Conservation (phyloP, 2,888 invertebrate genomes). For the Xylocampa areola region DNA sequence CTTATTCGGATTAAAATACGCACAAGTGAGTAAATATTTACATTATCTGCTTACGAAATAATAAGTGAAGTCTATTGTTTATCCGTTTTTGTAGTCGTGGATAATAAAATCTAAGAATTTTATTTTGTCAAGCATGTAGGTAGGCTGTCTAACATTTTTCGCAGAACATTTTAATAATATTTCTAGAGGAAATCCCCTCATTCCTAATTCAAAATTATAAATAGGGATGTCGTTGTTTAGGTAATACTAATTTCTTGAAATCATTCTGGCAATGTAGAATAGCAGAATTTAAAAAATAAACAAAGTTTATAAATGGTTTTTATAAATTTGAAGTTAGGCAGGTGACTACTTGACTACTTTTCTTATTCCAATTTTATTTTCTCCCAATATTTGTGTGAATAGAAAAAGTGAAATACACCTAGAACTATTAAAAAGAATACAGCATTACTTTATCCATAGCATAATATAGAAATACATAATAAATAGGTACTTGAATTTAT, state of each 20-base stretch:
- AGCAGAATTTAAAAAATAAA: no score
- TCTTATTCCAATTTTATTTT: no score
- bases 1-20: conserved; percentile 80
- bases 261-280: no score
- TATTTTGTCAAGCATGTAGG: conserved; percentile 15
- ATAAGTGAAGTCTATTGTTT: conserved; percentile 34
- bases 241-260: not conserved
- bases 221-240: not conserved
- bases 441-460: no score
- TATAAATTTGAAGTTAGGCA: no score
- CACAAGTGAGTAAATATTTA: conserved; percentile 87
- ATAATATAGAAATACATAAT: no score
- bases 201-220: not conserved
- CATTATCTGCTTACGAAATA: conserved; percentile 57
- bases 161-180: not conserved
- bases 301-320: no score
- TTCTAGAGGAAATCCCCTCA: not conserved
- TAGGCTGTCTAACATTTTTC: conserved; percentile 14
- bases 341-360: no score
- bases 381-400: no score
- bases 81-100: conserved; percentile 3
- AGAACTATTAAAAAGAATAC: no score
- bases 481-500: no score
- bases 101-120: conserved; percentile 5
- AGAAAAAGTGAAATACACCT: no score